Conservation (phyloP, 2,113 vertebrate genomes). For the Pelecanus crispus region DNA sequence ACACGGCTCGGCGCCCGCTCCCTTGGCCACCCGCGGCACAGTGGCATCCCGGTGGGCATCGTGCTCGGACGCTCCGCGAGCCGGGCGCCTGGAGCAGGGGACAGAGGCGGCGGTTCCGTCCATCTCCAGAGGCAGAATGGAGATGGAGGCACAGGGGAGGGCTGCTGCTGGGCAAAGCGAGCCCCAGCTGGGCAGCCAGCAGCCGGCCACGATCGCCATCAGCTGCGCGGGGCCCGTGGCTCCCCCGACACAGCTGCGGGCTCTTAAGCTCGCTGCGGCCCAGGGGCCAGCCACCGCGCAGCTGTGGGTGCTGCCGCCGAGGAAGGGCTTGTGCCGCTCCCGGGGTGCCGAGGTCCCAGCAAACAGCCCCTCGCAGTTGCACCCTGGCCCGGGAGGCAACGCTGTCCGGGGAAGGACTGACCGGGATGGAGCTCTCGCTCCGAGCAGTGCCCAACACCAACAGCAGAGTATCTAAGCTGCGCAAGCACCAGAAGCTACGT, state of each 20-base stretch:
- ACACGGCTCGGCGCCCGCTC: neutral
- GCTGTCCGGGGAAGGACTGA: neutral
- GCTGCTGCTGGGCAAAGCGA: neutral
- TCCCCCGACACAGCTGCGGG: neutral
- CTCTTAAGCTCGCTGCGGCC: too few relatives aligned
- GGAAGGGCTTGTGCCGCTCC: neutral
- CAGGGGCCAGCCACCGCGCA: accelerated
- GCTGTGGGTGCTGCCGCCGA: neutral
- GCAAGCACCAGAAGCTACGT: neutral
- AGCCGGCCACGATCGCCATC: accelerated
- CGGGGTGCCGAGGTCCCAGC: neutral
- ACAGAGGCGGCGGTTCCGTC: neutral
- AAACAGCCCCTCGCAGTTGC: accelerated
- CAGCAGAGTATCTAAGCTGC: neutral
- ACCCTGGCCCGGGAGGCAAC: accelerated
- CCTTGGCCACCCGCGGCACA: neutral
- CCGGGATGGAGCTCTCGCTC: neutral
- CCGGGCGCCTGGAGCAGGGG: neutral
- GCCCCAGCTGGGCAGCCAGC: neutral
- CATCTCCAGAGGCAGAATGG: neutral
- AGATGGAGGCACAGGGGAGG: neutral
- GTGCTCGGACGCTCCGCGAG: neutral
- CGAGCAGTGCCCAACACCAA: neutral
- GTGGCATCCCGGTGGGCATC: too few relatives aligned
- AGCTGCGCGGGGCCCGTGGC: neutral